Evolutionary conservation across 1,140 invertebrate species (phyloP), one percentile per base, ranked within the genome.

Genomic region (Lepidurus packardi): DNA sequence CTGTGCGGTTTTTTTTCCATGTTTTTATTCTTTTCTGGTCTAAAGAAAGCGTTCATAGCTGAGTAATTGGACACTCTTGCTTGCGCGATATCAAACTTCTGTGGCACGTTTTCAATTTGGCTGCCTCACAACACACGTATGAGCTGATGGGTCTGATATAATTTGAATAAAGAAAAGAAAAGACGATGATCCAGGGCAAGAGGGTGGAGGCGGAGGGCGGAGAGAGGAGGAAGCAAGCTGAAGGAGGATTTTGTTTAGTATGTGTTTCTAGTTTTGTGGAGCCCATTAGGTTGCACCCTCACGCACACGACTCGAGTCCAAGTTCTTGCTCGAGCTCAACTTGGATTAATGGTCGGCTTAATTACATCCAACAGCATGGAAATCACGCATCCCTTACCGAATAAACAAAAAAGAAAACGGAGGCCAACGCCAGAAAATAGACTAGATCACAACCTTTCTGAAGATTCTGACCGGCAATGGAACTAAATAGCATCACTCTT

Each of bases 301-400:
- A 65, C 53, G 53, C 34, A 34, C 34, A 34, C 34, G 34, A 34
- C 34, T 34, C 34, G 34, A 34, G 34, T 65, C 53, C 53, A 7
- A 13, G 16, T 65, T 21, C 53, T 65, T 65, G 53, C 53, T 65
- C 53, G 21, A 21, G 53, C 53, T 65, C 53, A 65, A 65, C 53
- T 65, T 65, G 53, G 53, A 65, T 65, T 65, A 65, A 65, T 65
- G 53, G 9, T 7, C 53, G 53, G 53, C 53, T 65, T 65, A 65
- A 65, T 65, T 65, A 65, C 13, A 16, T 13, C 53, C 53, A 65
- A 65, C 53, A n/a, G 53, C 53, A 16, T 65, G 53, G 53, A 65
- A 65, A 65, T 65, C 53, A 65, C 53, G 53, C 53, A 65, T 1
- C 53, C 53, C 45, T 16, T 65, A 13, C 53, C 53, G 7, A 65